These are phyloP conservation scores for Oryzias javanicus DNA, from an alignment of 2,113 vertebrate genomes.

Conservation along the genomic window DNA sequence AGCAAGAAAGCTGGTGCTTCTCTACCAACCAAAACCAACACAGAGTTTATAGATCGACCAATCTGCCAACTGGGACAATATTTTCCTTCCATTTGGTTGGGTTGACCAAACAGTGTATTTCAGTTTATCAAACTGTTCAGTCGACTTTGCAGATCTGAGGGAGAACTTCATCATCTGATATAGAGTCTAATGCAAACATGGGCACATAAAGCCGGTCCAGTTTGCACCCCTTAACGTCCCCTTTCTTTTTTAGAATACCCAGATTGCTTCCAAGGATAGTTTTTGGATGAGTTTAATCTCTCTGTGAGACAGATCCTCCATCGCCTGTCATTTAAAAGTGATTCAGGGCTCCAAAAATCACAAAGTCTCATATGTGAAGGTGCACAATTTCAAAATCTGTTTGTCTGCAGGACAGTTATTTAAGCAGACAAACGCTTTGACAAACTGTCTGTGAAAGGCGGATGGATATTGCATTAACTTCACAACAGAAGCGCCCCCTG, in stretches of 20 bases:
- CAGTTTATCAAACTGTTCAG: conserved; percentile 77
- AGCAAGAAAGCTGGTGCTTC: conserved; percentile 43
- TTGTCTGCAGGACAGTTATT: conserved; percentile 37
- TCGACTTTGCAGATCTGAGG: conserved; percentile 67
- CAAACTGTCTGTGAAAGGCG: conserved; percentile 43
- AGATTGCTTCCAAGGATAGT: conserved; percentile 36
- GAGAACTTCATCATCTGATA: conserved; percentile 64
- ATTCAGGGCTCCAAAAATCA: conserved; percentile 42
- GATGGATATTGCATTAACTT: conserved; percentile 69
- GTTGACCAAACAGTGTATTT: conserved; percentile 69
- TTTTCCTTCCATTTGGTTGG: conserved; percentile 72
- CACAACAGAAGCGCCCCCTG: conserved; percentile 62
- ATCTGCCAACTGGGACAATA: conserved; percentile 69
- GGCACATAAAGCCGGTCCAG: conserved; percentile 26
- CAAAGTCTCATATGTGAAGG: conserved; percentile 21
- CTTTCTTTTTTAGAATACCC: conserved; percentile 49
- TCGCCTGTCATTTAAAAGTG: conserved; percentile 52
- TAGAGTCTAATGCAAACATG: conserved; percentile 45
- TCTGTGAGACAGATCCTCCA: conserved; percentile 39
- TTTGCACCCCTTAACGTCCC: conserved; percentile 25
- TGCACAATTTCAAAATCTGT: conserved; percentile 28
- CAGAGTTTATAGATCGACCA: conserved; percentile 67
- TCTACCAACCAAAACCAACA: conserved; percentile 66
- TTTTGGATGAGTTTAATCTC: conserved; percentile 56
- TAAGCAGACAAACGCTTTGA: conserved; percentile 48